A percentile compares a stretch with the other conserved stretches of the same genome.
Conservation (phyloP, 2,888 invertebrate species). For the Cheilosia grossa region DNA sequence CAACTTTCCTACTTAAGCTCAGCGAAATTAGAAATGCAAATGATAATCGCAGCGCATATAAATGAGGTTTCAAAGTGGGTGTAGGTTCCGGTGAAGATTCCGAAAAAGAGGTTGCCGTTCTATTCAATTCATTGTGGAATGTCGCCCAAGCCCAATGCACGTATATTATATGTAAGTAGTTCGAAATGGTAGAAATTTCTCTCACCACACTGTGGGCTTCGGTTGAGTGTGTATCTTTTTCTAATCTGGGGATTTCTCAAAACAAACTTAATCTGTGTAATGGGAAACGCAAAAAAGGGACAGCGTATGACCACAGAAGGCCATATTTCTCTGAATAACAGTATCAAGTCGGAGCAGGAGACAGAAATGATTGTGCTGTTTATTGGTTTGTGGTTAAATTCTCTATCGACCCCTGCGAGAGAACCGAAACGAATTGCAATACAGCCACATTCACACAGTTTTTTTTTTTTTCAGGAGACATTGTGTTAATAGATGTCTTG, state of each 20-base stretch:
- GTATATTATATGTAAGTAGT: conserved; percentile 19
- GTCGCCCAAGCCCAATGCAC: conserved; percentile 51
- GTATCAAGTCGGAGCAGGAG: conserved; percentile 29
- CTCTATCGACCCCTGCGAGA: conserved; percentile 1
- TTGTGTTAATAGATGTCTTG: conserved; percentile 40
- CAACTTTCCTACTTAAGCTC: conserved; percentile 64
- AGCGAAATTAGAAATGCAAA: conserved; percentile 70
- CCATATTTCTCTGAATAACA: conserved; percentile 31
- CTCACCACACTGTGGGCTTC: neutral
- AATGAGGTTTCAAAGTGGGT: conserved; percentile 30
- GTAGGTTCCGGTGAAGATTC: conserved; percentile 17
- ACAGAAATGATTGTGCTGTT: conserved; percentile 15
- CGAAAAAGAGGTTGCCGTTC: conserved; percentile 34
- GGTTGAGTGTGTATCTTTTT: conserved; percentile 9
- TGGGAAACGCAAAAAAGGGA: conserved; percentile 37
- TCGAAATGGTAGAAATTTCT: conserved; percentile 46
- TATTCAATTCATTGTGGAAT: conserved; percentile 61
- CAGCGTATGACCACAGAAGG: conserved; percentile 17
- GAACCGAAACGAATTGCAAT: conserved; percentile 31
- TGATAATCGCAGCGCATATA: conserved; percentile 56
- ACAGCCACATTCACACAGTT: neutral
- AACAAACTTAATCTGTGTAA: conserved; percentile 45
- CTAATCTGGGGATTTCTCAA: conserved; percentile 23
- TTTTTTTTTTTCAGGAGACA: conserved; percentile 12
- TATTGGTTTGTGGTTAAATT: conserved; percentile 1